Evolutionary conservation across 2,888 invertebrate species (phyloP).

Genomic region (Pristionchus mayeri): DNA sequence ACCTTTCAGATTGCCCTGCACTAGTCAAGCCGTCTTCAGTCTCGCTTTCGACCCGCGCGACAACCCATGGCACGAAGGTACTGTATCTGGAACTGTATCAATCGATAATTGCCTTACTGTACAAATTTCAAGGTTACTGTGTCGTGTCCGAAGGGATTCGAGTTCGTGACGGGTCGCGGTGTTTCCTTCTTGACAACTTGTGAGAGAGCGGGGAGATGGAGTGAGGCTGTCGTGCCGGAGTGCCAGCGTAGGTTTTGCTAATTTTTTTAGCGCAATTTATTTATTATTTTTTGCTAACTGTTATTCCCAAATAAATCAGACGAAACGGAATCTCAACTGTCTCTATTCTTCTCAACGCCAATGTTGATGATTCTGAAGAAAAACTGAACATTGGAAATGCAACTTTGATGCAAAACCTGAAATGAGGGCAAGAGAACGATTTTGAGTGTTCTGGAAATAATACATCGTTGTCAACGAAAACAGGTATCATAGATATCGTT

Average conservation of each 20-base stretch:
- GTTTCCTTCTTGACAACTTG: constrained; percentile 70
- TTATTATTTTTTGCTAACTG: too few species aligned
- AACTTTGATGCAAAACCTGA: too few species aligned
- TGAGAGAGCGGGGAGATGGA: constrained; percentile 74
- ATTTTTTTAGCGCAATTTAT: neutral
- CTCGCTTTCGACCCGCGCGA: constrained; percentile 70
- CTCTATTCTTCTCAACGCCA: too few species aligned
- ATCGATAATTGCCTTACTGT: neutral
- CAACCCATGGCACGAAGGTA: constrained; percentile 72
- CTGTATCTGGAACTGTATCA: neutral
- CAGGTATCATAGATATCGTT: too few species aligned
- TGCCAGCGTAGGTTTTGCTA: constrained; percentile 74
- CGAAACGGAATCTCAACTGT: too few species aligned
- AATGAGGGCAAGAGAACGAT: too few species aligned
- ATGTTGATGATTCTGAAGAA: too few species aligned
- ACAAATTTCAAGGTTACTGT: constrained; percentile 64
- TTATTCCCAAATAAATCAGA: too few species aligned
- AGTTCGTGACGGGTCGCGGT: constrained; percentile 74
- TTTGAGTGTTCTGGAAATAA: neutral
- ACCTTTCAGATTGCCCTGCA: constrained; percentile 70
- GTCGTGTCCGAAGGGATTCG: constrained; percentile 73
- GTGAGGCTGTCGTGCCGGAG: constrained; percentile 66
- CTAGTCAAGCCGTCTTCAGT: constrained; percentile 69
- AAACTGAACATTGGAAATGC: too few species aligned
- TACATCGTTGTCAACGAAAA: too few species aligned